Evolutionary conservation across 2,888 invertebrate genomes (phyloP), one percentile per base, ranked within the genome.

Genomic region (Ochropleura plecta): DNA sequence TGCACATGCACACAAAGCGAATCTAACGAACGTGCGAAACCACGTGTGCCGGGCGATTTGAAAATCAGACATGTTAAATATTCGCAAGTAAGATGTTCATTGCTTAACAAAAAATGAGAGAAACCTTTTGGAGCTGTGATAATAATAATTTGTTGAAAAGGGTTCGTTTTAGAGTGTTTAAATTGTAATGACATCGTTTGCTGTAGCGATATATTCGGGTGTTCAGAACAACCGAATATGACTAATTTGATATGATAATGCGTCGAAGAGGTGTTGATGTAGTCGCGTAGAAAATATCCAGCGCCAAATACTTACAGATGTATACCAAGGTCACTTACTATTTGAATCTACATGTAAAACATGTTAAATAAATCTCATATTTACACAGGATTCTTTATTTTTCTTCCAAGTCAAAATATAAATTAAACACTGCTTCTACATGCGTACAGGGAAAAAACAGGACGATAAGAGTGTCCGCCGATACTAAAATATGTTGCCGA

Each of bases 1-100:
- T 76, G 69, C 82, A 68, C 20, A 64, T 64, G 59, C 59, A 74
- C 78, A 57, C 55, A 63, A 60, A 78, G 79, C 79, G 79, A 82
- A 79, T 77, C 60, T 82, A 53, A 65, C n/a, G 16, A 48, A 5
- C 70, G 42, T n/a, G 48, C 57, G 48, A 55, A 64, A 51, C 16
- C 12, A 42, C 44, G 30, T 59, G 63, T 70, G 69, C 79, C 57
- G 18, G 44, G 83, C 83, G 79, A 57, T 68, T 63, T 42, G 18
- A 68, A n/a, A 14, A 49, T 30, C 4, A 53, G 10, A 79, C 20
- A 18, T 44, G 51, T 65, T 5, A 73, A 65, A 49, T 42, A 48
- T 30, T n/a, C 53, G 42, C 57, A 14, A 16, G 0, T 51, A 49
- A 12, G 20, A 73, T 72, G 16, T 46, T 59, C 57, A n/a, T 40